Percentiles rank a stretch among this genome's conserved stretches.
phyloP scores from a whole-genome alignment of 1,140 invertebrate species.

The Brachionus plicatilis region DNA sequence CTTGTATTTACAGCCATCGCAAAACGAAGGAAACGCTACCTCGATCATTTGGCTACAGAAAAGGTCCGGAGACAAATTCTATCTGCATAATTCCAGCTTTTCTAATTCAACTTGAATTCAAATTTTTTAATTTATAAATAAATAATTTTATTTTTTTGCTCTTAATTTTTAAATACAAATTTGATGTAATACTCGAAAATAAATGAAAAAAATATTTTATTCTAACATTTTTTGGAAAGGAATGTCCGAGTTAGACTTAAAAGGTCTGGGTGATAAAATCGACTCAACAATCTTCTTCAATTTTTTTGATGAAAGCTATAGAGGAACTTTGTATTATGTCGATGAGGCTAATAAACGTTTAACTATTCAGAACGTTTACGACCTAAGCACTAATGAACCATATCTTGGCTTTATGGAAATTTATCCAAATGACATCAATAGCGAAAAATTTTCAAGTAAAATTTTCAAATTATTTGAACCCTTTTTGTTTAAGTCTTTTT shows the following conservation, averaged over 20 bases:
- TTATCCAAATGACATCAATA: background rate
- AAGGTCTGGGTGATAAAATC: background rate
- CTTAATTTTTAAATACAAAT: background rate
- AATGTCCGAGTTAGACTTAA: background rate
- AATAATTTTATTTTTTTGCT: background rate
- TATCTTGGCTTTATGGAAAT: conserved; percentile 1
- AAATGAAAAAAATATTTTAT: background rate
- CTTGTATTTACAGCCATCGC: background rate
- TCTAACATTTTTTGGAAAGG: background rate
- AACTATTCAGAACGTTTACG: background rate
- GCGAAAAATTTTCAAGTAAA: background rate
- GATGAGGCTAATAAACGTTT: background rate
- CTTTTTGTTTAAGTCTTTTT: background rate
- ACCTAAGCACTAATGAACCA: background rate
- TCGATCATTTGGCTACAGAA: conserved; percentile 18
- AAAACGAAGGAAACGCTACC: background rate
- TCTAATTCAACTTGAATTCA: background rate
- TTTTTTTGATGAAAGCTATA: background rate
- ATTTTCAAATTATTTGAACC: background rate
- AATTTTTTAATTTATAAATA: background rate
- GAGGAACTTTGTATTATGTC: background rate
- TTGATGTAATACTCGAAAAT: background rate
- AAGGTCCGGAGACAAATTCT: conserved; percentile 26
- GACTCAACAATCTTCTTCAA: background rate
- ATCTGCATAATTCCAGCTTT: background rate